Conservation (phyloP, 2,113 vertebrate genomes). For the Halichoerus grypus region DNA sequence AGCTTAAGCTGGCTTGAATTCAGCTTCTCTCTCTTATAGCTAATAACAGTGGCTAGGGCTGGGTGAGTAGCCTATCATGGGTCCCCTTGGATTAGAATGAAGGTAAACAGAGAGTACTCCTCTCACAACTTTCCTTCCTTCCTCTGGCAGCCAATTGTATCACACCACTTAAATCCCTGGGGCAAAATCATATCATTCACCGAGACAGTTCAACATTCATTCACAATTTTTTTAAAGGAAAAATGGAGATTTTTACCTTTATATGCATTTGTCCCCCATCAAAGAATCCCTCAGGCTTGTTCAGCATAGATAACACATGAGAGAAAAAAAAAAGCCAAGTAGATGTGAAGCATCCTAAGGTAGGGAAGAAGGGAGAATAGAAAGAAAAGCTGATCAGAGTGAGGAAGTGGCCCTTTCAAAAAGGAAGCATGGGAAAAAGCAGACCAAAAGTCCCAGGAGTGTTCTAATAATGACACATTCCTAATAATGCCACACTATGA, state of each 20-base stretch:
- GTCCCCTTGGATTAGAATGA: not conserved
- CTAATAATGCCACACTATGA: not conserved
- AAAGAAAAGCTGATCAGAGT: not conserved
- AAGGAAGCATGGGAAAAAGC: slow-evolving; percentile 10
- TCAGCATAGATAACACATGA: not conserved
- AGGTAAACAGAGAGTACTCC: not conserved
- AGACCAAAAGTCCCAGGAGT: not conserved
- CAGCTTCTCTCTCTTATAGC: slow-evolving; percentile 15
- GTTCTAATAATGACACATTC: not conserved
- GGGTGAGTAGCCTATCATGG: not conserved
- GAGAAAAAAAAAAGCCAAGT: not conserved
- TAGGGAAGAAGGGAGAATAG: not conserved
- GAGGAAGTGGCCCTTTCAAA: slow-evolving; percentile 22
- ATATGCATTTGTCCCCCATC: not conserved
- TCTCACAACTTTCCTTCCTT: not conserved
- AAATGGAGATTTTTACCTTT: slow-evolving; percentile 25
- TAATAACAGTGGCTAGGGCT: not conserved
- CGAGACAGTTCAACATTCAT: slow-evolving; percentile 24
- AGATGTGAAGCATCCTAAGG: not conserved
- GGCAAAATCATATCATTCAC: slow-evolving; percentile 17
- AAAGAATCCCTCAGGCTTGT: not conserved
- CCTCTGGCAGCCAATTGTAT: not conserved
- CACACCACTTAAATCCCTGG: not conserved
- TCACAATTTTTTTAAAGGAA: slow-evolving; percentile 19
- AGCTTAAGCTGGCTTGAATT: not conserved